Base-by-base conservation (phyloP, 2,888 invertebrate genomes). In the Drosophila koepferae region DNA sequence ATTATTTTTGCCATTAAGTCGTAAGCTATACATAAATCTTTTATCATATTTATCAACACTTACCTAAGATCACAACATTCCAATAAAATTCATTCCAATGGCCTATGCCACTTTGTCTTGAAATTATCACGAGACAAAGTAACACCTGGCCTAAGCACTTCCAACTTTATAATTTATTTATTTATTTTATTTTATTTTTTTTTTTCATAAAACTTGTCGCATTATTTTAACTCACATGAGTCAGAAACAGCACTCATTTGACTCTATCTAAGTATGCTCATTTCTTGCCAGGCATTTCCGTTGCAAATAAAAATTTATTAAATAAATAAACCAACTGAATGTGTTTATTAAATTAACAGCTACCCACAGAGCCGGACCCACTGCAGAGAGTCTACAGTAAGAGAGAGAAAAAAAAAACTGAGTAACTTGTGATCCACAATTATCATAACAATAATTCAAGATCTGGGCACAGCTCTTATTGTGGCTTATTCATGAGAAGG, bases 401-500 rank as follows among this genome's bases (percentile, higher is more conserved):
- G 16, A 28, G 40, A 40, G 8, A n/a, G 6, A 7, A 18, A 18
- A 18, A 12, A 31, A 12, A 16, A 18, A 31, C 41, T 6, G 6
- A 55, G 46, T 58, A 69, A 51, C 36, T 55, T 56, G 65, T 71
- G 71, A 43, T 28, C 23, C 58, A 67, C 79, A 88, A 88, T 87
- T 86, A 86, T 85, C 86, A 86, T 87, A 89, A 87, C 86, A 89
- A 87, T 87, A 87, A 80, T 85, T 87, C 74, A 84, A 84, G 83
- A 80, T 76, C 76, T 76, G 69, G 66, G 78, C 72, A 63, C 61
- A 28, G 65, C 46, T 58, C 44, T 61, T 49, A 10, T 18, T 41
- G 44, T 58, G 63, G 72, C 72, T 82, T 74, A 70, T 75, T 69
- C 82, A 69, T 54, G 53, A 55, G 61, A 46, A 41, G 63, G 63